phyloP scores from a whole-genome alignment of 1,140 invertebrate genomes.

The Zophobas morio region DNA sequence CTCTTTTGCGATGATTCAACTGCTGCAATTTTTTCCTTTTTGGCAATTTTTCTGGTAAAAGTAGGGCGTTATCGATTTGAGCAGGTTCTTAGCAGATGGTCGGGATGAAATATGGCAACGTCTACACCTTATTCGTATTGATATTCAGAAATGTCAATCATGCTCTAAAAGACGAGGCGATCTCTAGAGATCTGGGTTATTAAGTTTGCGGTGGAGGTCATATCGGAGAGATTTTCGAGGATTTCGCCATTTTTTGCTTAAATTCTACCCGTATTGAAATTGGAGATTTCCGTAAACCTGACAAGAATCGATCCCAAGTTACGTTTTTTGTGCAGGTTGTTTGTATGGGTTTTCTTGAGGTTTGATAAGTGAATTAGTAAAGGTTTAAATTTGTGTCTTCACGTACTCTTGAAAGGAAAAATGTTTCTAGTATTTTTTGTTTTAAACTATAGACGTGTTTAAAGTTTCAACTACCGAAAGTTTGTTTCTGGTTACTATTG shows the following conservation, averaged over 20 bases:
- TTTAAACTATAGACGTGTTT: too few relatives aligned
- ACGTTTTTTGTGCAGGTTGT: too few relatives aligned
- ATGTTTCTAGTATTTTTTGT: too few relatives aligned
- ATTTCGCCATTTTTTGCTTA: background rate
- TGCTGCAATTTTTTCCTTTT: background rate
- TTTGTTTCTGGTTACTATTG: too few relatives aligned
- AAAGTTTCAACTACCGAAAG: too few relatives aligned
- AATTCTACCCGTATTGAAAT: too few relatives aligned
- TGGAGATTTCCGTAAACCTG: too few relatives aligned
- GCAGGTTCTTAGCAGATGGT: background rate
- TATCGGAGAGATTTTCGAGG: background rate
- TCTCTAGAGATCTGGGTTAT: background rate
- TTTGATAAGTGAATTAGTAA: too few relatives aligned
- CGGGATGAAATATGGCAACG: slow-evolving; percentile 1
- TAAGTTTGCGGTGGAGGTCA: background rate
- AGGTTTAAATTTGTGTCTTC: too few relatives aligned
- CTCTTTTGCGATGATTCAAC: background rate
- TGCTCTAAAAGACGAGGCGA: background rate
- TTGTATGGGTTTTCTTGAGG: too few relatives aligned
- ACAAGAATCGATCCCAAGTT: too few relatives aligned
- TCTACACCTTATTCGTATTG: slow-evolving; percentile 8
- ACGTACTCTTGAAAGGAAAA: too few relatives aligned
- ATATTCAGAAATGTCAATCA: slow-evolving; percentile 11
- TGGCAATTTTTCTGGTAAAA: background rate
- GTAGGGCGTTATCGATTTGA: slow-evolving; percentile 1